phyloP scores from a whole-genome alignment of 2,113 vertebrate species.

The Nasalis larvatus region DNA sequence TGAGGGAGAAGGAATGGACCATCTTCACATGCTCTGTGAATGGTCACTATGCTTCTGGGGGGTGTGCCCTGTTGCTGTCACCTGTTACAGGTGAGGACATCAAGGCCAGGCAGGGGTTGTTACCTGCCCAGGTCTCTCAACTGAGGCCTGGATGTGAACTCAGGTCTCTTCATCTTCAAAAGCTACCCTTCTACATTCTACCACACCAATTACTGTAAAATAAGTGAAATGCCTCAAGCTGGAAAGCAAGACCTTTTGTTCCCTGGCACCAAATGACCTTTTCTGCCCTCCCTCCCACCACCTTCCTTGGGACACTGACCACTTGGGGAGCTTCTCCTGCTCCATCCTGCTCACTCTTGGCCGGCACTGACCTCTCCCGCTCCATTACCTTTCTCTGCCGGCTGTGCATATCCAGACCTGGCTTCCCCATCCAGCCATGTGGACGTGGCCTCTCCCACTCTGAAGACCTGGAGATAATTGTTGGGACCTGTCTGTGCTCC shows the following conservation, averaged over 20 bases:
- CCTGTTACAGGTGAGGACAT: background rate
- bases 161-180: background rate
- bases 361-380: background rate
- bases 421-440: background rate
- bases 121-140: background rate
- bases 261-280: background rate
- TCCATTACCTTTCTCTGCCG: background rate
- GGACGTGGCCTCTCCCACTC: rapidly evolving
- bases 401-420: background rate
- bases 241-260: background rate
- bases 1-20: background rate
- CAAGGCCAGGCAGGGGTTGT: background rate
- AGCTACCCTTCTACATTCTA: background rate
- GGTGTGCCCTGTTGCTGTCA: background rate
- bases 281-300: rapidly evolving
- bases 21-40: rapidly evolving
- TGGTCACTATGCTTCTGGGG: rapidly evolving
- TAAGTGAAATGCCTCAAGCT: background rate
- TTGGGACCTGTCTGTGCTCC: background rate
- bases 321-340: rapidly evolving
- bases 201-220: rapidly evolving
- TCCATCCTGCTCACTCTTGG: background rate
- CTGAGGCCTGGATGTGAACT: background rate
- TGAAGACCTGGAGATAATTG: background rate
- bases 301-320: background rate